phyloP scores from a whole-genome alignment of 37 sponge, comb jelly and placozoan species.

The Crambe crambe region DNA sequence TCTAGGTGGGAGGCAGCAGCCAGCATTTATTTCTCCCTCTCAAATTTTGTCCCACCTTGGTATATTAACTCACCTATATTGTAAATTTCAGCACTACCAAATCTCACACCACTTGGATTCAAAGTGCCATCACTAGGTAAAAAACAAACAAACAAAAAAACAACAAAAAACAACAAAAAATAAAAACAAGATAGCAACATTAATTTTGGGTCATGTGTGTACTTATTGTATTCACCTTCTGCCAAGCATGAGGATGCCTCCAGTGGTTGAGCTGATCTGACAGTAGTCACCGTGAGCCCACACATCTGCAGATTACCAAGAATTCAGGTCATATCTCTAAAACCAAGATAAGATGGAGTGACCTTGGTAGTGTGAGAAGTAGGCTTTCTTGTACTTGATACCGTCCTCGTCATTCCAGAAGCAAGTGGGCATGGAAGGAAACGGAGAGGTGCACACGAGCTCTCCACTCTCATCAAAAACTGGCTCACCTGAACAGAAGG shows the following conservation, averaged over 20 bases:
- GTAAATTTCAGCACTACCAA: conserved; percentile 99
- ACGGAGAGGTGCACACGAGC: conserved; percentile 93
- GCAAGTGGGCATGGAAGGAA: conserved; percentile 95
- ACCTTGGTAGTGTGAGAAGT: conserved; percentile 85
- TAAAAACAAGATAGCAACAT: not conserved
- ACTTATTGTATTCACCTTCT: conserved; percentile 84
- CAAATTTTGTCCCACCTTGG: no score
- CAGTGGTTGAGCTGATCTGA: conserved; percentile 76
- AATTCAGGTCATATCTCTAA: not conserved
- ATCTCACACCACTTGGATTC: conserved; percentile 95
- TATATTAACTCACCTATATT: conserved; percentile 81
- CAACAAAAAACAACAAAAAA: not conserved
- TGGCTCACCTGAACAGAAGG: conserved; percentile 59
- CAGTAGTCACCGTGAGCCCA: conserved; percentile 99
- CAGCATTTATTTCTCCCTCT: no score
- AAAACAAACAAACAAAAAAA: not conserved
- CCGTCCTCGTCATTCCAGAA: conserved; percentile 94
- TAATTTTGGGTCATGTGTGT: not conserved
- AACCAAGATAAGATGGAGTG: not conserved
- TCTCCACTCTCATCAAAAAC: conserved; percentile 90
- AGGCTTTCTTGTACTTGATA: conserved; percentile 92
- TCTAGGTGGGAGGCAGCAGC: no score
- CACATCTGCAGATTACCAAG: conserved; percentile 52
- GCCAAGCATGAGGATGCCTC: conserved; percentile 96
- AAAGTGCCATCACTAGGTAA: conserved; percentile 93